Evolutionary conservation across 2,888 invertebrate species (phyloP), one percentile per base, ranked within the genome.

Genomic region (Lampropteryx suffumata): DNA sequence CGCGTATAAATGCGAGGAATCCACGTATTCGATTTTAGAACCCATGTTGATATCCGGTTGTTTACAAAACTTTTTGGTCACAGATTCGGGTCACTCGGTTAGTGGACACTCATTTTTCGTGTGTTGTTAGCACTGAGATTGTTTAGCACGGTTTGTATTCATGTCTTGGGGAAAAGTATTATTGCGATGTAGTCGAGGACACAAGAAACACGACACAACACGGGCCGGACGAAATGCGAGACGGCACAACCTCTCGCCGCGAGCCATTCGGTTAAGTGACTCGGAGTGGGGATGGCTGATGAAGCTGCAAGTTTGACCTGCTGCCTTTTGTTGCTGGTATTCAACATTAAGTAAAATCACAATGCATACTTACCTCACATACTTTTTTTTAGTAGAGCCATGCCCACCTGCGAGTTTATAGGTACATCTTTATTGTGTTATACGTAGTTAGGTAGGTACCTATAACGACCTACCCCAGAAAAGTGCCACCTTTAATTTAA

Each of bases 1-100:
- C 60, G 96, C 96, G 89, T 97, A 96, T 81, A 97, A 93, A 87
- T 97, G 97, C 65, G 96, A 94, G 66, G 96, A 95, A 84, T 97
- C 97, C 71, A 97, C 96, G 91, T 97, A 97, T 79, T 97, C 97
- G 78, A 97, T 95, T 92, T 97, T 97, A 57, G 96, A 96, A 72
- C 96, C 96, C 96, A 97, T 97, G 73, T 87, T 73, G 71, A 62
- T 75, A 71, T 79, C 73, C 73, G 76, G 72, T 70, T 76, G 67
- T 71, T 71, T 77, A 73, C 71, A 69, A 67, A 63, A 70, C 61
- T 69, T 69, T 70, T 63, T 61, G 29, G 40, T 66, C 53, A 32
- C 52, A 14, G 44, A 42, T 64, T 60, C 66, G 65, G 68, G 59
- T 62, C 62, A 69, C 67, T 57, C 55, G 56, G 52, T 68, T 73